These are phyloP conservation scores for Prochilodus magdalenae DNA, from an alignment of 2,113 vertebrate species.

Conservation along the genomic window DNA sequence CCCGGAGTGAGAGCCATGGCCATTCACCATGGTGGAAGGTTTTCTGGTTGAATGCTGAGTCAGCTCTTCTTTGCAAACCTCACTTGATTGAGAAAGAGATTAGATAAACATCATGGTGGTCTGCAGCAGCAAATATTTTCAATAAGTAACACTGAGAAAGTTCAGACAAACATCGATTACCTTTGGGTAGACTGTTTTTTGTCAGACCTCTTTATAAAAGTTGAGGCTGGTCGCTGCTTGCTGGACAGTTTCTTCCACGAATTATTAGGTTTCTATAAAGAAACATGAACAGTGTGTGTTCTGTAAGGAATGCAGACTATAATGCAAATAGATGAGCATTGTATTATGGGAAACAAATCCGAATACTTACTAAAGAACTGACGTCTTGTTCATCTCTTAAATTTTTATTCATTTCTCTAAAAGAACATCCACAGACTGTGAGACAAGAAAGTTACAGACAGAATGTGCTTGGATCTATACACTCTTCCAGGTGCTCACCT, in stretches of 20 bases:
- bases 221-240: conserved; percentile 77
- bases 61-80: conserved; percentile 76
- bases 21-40: conserved; percentile 70
- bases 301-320: not conserved
- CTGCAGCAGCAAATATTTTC: not conserved
- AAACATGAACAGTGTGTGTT: conserved; percentile 17
- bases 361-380: conserved; percentile 70
- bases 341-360: not conserved
- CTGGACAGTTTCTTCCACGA: conserved; percentile 57
- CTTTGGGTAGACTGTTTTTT: conserved; percentile 65
- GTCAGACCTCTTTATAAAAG: conserved; percentile 69
- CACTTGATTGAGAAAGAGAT: conserved; percentile 3
- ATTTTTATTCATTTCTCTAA: conserved; percentile 94
- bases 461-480: not conserved
- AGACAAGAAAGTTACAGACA: not conserved
- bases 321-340: not conserved
- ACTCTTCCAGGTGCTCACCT: conserved; percentile 74
- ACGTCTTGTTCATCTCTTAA: conserved; percentile 88
- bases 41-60: conserved; percentile 65
- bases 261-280: conserved; percentile 74
- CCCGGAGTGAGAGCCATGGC: not conserved
- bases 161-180: conserved; percentile 56
- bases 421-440: conserved; percentile 23
- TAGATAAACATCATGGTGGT: not conserved
- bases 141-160: not conserved